These are phyloP conservation scores for Coelinius sp. DNA, from an alignment of 2,888 invertebrate genomes.

Conservation along the genomic window DNA sequence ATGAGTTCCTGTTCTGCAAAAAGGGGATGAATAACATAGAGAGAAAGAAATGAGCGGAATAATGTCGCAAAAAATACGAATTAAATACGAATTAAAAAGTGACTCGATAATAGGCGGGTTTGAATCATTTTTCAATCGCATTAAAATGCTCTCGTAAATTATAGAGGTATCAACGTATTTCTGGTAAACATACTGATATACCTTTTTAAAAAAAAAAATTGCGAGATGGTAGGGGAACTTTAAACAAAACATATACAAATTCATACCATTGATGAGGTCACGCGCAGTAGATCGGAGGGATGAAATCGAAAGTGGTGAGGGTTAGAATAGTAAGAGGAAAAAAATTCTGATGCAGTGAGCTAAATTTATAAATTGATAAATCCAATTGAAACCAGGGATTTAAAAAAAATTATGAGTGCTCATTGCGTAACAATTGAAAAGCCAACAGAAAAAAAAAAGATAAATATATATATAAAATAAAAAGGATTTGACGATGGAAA, in stretches of 20 bases:
- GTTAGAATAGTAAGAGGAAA: slow-evolving; percentile 37
- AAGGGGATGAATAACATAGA: not conserved
- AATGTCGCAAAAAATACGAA: slow-evolving; percentile 38
- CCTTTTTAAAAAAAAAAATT: slow-evolving; percentile 19
- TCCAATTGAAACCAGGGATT: slow-evolving; percentile 15
- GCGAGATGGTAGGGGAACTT: not conserved
- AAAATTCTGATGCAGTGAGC: slow-evolving; percentile 28
- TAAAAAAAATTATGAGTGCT: slow-evolving; percentile 49
- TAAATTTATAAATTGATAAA: slow-evolving; percentile 36
- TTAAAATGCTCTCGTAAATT: not conserved
- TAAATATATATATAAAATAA: slow-evolving; percentile 38
- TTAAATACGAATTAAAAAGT: slow-evolving; percentile 33
- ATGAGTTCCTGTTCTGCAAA: too few relatives aligned
- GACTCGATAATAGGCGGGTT: slow-evolving; percentile 4
- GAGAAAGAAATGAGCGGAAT: not conserved
- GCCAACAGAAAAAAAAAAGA: slow-evolving; percentile 26
- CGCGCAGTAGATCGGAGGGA: slow-evolving; percentile 47
- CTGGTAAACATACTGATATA: slow-evolving; percentile 10
- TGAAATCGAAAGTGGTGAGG: slow-evolving; percentile 41
- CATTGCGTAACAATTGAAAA: slow-evolving; percentile 49
- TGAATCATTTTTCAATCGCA: slow-evolving; percentile 6
- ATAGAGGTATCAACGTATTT: slow-evolving; percentile 13
- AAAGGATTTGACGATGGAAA: slow-evolving; percentile 60
- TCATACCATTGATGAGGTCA: slow-evolving; percentile 38
- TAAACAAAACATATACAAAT: not conserved